Evolutionary conservation across 2,797 vertebrate genomes (phyloP), one percentile per base, ranked within the genome.

Genomic region (Tapirus indicus): DNA sequence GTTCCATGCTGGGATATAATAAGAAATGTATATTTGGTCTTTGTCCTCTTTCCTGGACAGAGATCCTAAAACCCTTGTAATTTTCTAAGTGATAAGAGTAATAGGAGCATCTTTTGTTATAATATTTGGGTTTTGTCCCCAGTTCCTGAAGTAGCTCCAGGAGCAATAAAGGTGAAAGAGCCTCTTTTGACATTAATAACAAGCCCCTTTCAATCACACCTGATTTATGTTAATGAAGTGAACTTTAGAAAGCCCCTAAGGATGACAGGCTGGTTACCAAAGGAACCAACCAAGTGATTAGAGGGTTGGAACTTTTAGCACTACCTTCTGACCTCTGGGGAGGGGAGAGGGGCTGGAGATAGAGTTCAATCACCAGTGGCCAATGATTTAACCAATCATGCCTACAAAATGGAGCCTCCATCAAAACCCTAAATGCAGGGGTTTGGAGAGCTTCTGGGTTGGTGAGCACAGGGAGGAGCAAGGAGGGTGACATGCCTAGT

Each of bases 61-160:
- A 75, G 38, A 74, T 82, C 38, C 32, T 75, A 66, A 94, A 77
- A 32, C 32, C 12, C 23, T 83, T 89, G 38, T 84, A 94, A 94
- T 66, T 75, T 90, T 32, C 60, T 84, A 77, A 84, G 60, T 49
- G 71, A 58, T 23, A 44, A 38, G 52, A 87, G 23, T 90, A 29
- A 90, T 58, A 94, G 32, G 44, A 49, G 14, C 32, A 78, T 87
- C 23, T 87, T 86, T 87, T 60, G 32, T 77, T 44, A 44, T n/a
- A 84, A n/a, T 60, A 75, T 94, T 88, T 94, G 27, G 3, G 29
- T 79, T 94, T 62, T 62, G 25, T 64, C 58, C 35, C 27, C 35
- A 74, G 44, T 62, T 94, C 44, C 47, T 27, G 21, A 94, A 94
- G 88, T 56, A 90, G 25, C 32, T 77, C 49, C 71, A 84, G 64